These are phyloP conservation scores for Bicyclus anynana DNA, from an alignment of 1,140 invertebrate genomes.

Conservation along the genomic window DNA sequence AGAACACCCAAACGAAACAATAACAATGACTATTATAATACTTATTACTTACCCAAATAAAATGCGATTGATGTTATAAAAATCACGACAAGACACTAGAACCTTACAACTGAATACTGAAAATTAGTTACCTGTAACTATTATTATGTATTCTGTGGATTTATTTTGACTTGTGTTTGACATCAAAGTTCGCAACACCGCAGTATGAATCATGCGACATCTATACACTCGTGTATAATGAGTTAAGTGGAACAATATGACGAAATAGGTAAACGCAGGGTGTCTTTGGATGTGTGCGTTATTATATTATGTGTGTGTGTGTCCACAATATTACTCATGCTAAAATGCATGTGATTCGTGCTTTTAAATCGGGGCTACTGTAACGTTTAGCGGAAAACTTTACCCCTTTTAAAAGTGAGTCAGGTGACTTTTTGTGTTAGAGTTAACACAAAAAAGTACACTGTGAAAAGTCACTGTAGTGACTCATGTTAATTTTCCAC, in stretches of 20 bases:
- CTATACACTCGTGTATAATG: not conserved
- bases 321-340: slow-evolving; percentile 1
- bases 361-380: not conserved
- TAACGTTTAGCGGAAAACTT: not conserved
- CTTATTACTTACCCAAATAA: too few relatives aligned
- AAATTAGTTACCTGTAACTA: too few relatives aligned
- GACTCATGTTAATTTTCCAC: too few relatives aligned
- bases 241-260: slow-evolving; percentile 6
- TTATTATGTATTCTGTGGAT: too few relatives aligned
- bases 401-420: not conserved
- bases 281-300: too few relatives aligned
- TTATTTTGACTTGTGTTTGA: not conserved
- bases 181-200: not conserved
- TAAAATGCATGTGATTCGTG: not conserved
- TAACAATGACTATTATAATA: too few relatives aligned
- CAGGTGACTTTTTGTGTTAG: not conserved
- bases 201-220: not conserved
- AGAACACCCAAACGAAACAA: too few relatives aligned
- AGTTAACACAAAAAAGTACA: too few relatives aligned
- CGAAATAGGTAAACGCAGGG: slow-evolving; percentile 1
- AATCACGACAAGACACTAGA: too few relatives aligned
- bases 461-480: too few relatives aligned
- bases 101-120: too few relatives aligned
- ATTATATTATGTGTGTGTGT: not conserved
- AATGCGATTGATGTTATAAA: too few relatives aligned